phyloP scores from a whole-genome alignment of 1,140 invertebrate species.

The Eubasilissa regina region DNA sequence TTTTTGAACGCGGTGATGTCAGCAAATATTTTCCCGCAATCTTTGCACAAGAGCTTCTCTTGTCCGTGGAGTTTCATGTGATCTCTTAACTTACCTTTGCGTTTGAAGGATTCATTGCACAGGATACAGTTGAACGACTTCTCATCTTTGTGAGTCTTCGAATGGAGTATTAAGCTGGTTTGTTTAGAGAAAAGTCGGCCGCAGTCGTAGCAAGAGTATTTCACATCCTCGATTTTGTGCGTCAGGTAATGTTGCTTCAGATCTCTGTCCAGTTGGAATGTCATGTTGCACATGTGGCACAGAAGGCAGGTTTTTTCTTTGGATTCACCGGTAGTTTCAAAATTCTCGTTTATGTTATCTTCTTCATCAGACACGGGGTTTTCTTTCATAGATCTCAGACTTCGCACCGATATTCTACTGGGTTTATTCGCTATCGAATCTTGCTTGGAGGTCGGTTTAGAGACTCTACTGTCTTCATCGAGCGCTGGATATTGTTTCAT shows the following conservation, averaged over 20 bases:
- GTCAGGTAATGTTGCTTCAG: background rate
- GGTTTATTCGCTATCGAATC: too few relatives aligned
- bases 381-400: too few relatives aligned
- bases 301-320: background rate
- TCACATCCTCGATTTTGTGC: background rate
- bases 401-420: too few relatives aligned
- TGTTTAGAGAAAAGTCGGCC: background rate
- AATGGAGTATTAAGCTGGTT: background rate
- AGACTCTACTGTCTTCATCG: too few relatives aligned
- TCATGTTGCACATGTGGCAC: background rate
- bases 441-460: too few relatives aligned
- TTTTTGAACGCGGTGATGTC: background rate
- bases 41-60: background rate
- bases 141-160: background rate
- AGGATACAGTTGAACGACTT: background rate
- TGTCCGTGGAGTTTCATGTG: background rate
- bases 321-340: background rate
- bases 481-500: background rate
- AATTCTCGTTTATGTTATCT: too few relatives aligned
- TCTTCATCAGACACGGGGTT: too few relatives aligned
- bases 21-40: background rate
- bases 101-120: background rate
- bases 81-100: background rate
- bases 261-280: background rate
- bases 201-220: background rate